Evolutionary conservation across 2,888 invertebrate species (phyloP).

Genomic region (Adelphocoris suturalis): DNA sequence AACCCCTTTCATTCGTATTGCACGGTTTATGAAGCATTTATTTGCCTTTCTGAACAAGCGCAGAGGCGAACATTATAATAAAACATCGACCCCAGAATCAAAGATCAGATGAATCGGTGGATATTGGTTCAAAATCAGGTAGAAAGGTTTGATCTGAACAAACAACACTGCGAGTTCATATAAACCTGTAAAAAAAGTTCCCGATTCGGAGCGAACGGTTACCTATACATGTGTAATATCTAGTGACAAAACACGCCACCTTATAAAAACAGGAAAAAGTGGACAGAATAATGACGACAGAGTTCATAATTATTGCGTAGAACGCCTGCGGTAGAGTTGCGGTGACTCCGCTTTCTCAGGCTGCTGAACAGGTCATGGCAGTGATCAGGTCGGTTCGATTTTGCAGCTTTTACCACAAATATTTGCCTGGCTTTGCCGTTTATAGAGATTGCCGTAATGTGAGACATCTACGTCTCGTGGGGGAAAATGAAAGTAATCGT

Average conservation of each 20-base stretch:
- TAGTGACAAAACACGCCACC: neutral
- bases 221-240: constrained; percentile 9
- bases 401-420: neutral
- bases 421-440: neutral
- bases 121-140: no score
- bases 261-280: neutral
- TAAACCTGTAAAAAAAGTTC: neutral
- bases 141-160: no score
- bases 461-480: neutral
- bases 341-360: constrained; percentile 38
- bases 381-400: neutral
- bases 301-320: neutral
- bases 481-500: neutral
- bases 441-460: neutral
- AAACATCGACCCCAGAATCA: no score
- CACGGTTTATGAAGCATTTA: no score
- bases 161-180: no score
- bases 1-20: no score
- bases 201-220: neutral
- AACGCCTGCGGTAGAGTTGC: constrained; percentile 27
- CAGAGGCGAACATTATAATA: no score
- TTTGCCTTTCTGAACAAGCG: no score
- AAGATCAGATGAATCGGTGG: no score
- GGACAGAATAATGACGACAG: neutral
- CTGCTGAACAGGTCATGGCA: constrained; percentile 9